A percentile compares a stretch with the other conserved stretches of the same genome.
Conservation (phyloP, 1,140 invertebrate species). For the Akabosia matsudoensis region DNA sequence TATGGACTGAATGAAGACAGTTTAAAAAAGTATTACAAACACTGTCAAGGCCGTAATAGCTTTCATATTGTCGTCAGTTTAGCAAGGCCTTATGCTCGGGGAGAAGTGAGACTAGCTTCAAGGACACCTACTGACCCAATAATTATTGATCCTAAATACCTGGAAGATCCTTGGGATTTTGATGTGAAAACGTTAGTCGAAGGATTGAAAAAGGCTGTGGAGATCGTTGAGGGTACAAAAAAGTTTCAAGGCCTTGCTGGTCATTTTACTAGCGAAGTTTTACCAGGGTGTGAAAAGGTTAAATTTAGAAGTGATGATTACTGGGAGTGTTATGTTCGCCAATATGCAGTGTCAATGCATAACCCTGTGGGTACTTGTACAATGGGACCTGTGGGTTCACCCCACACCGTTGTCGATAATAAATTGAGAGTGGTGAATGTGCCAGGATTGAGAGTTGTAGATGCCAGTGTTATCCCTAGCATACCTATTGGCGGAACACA, state of each 20-base stretch:
- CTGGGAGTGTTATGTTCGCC: conserved; percentile 47
- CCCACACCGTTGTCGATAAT: conserved; percentile 54
- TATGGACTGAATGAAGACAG: background rate
- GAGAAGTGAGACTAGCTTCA: conserved; percentile 64
- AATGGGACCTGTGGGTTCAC: conserved; percentile 55
- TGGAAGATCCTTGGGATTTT: conserved; percentile 54
- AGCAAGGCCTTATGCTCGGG: conserved; percentile 69
- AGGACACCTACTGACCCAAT: conserved; percentile 72
- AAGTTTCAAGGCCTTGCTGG: conserved; percentile 28
- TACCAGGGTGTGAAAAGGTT: conserved; percentile 22
- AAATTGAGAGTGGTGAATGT: conserved; percentile 62
- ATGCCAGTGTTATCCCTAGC: conserved; percentile 75
- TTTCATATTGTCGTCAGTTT: conserved; percentile 68
- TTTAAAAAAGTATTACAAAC: conserved; percentile 39
- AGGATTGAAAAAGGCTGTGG: conserved; percentile 16
- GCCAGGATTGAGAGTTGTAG: conserved; percentile 71
- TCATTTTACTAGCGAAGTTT: conserved; percentile 22
- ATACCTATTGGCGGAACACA: conserved; percentile 82
- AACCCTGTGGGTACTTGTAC: conserved; percentile 65
- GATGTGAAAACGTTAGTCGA: conserved; percentile 31
- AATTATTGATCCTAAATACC: conserved; percentile 74
- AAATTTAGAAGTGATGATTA: conserved; percentile 50
- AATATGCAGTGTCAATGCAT: conserved; percentile 47
- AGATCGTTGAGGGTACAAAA: conserved; percentile 18
- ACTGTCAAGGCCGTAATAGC: conserved; percentile 56